Base-by-base conservation (phyloP, 1,140 invertebrate genomes). In the Drosophila virilis region DNA sequence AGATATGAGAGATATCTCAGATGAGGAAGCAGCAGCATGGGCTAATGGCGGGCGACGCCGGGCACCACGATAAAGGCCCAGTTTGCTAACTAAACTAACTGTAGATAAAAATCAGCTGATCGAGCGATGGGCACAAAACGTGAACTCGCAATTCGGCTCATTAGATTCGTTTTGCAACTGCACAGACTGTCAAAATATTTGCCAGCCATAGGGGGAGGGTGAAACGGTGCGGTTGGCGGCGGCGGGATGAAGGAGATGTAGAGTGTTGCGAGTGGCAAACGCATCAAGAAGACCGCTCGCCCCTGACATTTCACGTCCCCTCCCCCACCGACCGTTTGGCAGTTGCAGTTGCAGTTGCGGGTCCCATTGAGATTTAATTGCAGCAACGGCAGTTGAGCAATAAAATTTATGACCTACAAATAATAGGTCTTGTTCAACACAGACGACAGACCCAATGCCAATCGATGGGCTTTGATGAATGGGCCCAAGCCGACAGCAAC, bases 401-500 rank as follows among this genome's bases (percentile, higher is more conserved):
- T 91, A 91, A 91, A 91, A 91, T 91, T 91, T 91, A 91, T 91
- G 89, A 89, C 89, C 84, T 91, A 91, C 89, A 91, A 91, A 91
- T 91, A 91, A 91, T 91, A 80, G 89, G 78, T 83, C 83, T 79
- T 74, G 74, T 77, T 72, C 57, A 70, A 70, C 73, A 51, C 40
- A 55, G 37, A 46, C 22, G 37, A 35, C 32, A 32, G 9, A 62
- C 40, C 38, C 48, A 58, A 37, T 38, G 58, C 68, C 82, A 86
- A 82, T 88, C 83, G 71, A 74, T 54, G 58, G 42, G 65, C 83
- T 86, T 86, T 86, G 83, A 86, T 86, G 83, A 86, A 85, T 85
- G 72, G 66, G 12, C 37, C 28, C 38, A 40, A 35, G 43, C 76
- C 76, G 76, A 73, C 67, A 50, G 13, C 67, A 46, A 13, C 58